Conservation (phyloP, 1,140 invertebrate species). For the Microplitis mediator region DNA sequence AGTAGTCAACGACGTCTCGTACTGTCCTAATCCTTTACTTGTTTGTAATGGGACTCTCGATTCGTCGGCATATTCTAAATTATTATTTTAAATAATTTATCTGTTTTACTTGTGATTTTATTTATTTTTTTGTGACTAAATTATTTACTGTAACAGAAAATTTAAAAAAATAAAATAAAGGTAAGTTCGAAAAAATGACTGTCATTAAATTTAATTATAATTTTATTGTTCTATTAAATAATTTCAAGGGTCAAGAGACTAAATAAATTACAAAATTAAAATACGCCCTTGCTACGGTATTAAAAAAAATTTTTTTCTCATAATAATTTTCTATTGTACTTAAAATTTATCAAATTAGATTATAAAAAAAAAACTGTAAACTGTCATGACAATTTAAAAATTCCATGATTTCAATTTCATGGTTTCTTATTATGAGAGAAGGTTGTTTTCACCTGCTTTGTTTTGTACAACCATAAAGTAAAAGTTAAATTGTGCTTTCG, state of each 20-base stretch:
- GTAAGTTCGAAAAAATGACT: neutral
- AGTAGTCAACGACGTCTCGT: conserved; percentile 48
- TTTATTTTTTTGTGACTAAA: no score
- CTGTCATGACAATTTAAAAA: neutral
- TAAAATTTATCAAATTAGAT: neutral
- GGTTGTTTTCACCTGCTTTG: conserved; percentile 19
- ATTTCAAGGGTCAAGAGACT: neutral
- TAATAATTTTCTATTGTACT: no score
- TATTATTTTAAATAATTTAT: neutral
- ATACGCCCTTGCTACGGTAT: no score
- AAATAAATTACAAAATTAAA: no score
- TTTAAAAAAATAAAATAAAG: neutral
- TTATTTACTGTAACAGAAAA: no score
- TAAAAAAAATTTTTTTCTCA: no score
- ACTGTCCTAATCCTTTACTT: conserved; percentile 34
- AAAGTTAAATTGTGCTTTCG: conserved; percentile 26
- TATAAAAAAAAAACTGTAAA: neutral
- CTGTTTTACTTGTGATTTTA: no score
- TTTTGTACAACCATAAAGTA: conserved; percentile 15
- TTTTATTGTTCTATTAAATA: neutral
- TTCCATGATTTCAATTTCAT: conserved; percentile 12
- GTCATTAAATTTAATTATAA: neutral
- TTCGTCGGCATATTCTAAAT: neutral
- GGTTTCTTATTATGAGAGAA: conserved; percentile 19
- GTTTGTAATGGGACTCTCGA: conserved; percentile 11